A percentile compares a stretch with the other conserved stretches of the same genome.
Conservation (phyloP, 2,113 vertebrate species). For the Thymallus thymallus region DNA sequence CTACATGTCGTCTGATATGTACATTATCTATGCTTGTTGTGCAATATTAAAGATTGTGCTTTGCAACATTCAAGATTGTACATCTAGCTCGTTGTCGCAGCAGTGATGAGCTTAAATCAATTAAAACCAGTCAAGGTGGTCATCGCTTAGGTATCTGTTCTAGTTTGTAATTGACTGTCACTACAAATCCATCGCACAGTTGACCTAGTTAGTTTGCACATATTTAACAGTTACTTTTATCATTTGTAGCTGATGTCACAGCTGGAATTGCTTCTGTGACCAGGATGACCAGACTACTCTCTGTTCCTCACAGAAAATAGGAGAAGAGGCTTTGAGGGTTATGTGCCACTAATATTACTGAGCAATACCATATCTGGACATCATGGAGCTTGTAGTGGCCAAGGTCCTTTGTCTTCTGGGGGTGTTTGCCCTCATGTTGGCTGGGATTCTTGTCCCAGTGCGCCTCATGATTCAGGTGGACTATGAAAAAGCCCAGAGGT, state of each 20-base stretch:
- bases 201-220: not conserved
- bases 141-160: too few relatives aligned
- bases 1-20: too few relatives aligned
- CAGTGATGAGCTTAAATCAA: too few relatives aligned
- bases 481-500: slow-evolving; percentile 77
- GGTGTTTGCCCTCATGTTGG: slow-evolving; percentile 83
- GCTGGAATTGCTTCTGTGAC: not conserved
- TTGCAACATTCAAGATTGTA: too few relatives aligned
- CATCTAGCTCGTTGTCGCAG: too few relatives aligned
- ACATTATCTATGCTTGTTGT: too few relatives aligned
- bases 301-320: not conserved
- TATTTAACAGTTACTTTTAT: not conserved
- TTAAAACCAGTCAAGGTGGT: too few relatives aligned
- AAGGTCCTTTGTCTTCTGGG: slow-evolving; percentile 85
- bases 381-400: slow-evolving; percentile 77
- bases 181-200: too few relatives aligned
- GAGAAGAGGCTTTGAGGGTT: not conserved
- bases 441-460: slow-evolving; percentile 83
- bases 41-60: too few relatives aligned
- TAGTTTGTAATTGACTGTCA: too few relatives aligned
- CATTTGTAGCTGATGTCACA: not conserved
- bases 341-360: not conserved
- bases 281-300: not conserved
- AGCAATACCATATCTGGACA: slow-evolving; percentile 17
- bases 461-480: slow-evolving; percentile 75